phyloP scores from a whole-genome alignment of 37 sponge, comb jelly and placozoan species.

The Lycopodina hypogea region DNA sequence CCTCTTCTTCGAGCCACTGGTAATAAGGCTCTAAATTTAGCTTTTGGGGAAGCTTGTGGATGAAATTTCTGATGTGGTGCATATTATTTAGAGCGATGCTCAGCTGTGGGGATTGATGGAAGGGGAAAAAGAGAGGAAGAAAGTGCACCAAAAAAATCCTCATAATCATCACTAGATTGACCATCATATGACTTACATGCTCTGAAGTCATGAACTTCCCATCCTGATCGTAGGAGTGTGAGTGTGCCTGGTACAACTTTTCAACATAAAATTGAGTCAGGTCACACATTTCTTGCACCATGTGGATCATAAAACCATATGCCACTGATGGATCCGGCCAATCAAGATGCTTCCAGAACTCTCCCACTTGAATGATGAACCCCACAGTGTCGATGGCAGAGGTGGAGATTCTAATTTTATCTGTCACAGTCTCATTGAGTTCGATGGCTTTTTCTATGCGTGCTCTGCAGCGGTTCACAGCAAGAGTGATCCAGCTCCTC shows the following conservation, averaged over 20 bases:
- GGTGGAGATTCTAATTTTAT: constrained; percentile 35
- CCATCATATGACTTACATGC: constrained; percentile 3
- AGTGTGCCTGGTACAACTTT: background rate
- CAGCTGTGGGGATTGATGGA: constrained; percentile 16
- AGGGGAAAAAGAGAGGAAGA: background rate
- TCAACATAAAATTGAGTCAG: constrained; percentile 34
- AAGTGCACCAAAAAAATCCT: background rate
- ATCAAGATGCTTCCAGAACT: constrained; percentile 36
- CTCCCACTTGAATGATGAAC: constrained; percentile 32
- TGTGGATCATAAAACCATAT: background rate
- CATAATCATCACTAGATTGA: too few species aligned
- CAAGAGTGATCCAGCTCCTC: constrained; percentile 35
- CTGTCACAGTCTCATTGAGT: constrained; percentile 5
- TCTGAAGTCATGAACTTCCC: constrained; percentile 12
- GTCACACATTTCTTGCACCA: constrained; percentile 35
- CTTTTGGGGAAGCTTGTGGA: constrained; percentile 14
- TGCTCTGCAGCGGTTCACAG: constrained; percentile 9
- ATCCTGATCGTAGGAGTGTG: background rate
- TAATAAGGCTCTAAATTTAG: constrained; percentile 23
- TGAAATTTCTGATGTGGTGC: constrained; percentile 15
- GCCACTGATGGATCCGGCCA: constrained; percentile 48
- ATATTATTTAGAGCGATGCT: constrained; percentile 54
- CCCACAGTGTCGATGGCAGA: constrained; percentile 51
- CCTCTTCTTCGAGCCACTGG: constrained; percentile 28
- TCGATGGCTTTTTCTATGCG: constrained; percentile 51